These are phyloP conservation scores for Cercocebus atys DNA, from an alignment of 2,113 vertebrate genomes.

Conservation along the genomic window DNA sequence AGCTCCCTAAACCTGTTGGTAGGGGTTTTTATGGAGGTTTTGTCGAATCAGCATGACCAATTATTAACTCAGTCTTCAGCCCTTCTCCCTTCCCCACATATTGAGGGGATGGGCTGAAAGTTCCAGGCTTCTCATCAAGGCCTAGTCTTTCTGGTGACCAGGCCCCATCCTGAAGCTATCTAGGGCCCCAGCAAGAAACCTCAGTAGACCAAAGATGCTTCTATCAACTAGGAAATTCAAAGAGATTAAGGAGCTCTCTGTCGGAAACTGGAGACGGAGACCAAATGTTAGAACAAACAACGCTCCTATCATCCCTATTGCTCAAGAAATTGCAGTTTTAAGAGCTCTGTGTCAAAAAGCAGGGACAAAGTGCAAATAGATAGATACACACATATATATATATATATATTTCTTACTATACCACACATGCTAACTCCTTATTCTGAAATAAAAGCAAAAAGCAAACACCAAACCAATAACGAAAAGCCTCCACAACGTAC, in stretches of 20 bases:
- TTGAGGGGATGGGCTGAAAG: neutral
- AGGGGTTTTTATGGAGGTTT: neutral
- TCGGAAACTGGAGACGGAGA: neutral
- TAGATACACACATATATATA: too few species aligned
- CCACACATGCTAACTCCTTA: neutral
- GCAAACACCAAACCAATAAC: neutral
- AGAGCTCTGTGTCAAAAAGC: neutral
- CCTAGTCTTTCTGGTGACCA: neutral
- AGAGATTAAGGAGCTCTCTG: neutral
- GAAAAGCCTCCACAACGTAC: neutral
- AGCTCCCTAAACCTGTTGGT: neutral
- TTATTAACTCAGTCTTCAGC: neutral
- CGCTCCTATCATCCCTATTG: neutral
- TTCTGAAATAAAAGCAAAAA: constrained; percentile 51
- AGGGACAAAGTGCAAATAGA: neutral
- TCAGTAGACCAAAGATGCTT: neutral
- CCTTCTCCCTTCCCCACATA: neutral
- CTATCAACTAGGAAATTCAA: neutral
- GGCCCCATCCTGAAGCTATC: neutral
- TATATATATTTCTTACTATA: neutral
- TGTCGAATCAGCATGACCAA: neutral
- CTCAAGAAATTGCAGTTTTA: neutral
- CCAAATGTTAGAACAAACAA: neutral
- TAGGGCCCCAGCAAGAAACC: neutral
- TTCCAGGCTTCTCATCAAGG: neutral